These are phyloP conservation scores for Hippocampus zosterae DNA, from an alignment of 2,113 vertebrate species.

Conservation along the genomic window DNA sequence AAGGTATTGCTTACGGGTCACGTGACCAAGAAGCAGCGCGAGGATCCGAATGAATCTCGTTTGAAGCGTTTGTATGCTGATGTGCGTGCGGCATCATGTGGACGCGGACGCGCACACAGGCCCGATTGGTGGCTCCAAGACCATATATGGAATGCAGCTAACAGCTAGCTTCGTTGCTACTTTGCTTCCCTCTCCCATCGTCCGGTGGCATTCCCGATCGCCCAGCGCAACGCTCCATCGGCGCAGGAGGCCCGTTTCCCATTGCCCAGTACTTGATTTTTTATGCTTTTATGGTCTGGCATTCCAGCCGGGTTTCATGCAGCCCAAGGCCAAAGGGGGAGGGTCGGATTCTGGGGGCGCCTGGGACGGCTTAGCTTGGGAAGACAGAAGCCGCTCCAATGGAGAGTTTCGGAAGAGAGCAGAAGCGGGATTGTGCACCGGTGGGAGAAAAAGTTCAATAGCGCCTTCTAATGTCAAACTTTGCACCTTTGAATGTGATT, in stretches of 20 bases:
- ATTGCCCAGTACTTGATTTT: neutral
- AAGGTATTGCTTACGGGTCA: neutral
- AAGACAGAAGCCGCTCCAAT: neutral
- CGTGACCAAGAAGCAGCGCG: neutral
- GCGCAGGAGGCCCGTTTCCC: neutral
- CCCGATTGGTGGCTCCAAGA: slow-evolving; percentile 37
- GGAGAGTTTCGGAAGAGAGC: neutral
- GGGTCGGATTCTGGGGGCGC: neutral
- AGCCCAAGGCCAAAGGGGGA: neutral
- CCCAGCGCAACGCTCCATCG: neutral
- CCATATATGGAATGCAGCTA: slow-evolving; percentile 66
- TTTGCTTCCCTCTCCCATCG: neutral
- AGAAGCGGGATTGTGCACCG: too few species aligned
- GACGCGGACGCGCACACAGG: slow-evolving; percentile 14
- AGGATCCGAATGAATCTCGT: slow-evolving; percentile 9
- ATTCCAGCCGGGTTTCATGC: neutral
- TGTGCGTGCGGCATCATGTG: neutral
- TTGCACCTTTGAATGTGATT: too few species aligned
- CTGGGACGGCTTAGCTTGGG: neutral
- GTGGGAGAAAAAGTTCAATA: too few species aligned
- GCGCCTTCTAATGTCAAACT: too few species aligned
- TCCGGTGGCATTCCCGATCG: neutral
- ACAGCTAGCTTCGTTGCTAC: slow-evolving; percentile 45
- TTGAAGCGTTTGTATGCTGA: neutral
- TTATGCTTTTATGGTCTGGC: neutral